A percentile compares a stretch with the other conserved stretches of the same genome.
These are phyloP conservation scores for Noctilio leporinus DNA, from an alignment of 2,113 vertebrate species.

Conservation along the genomic window DNA sequence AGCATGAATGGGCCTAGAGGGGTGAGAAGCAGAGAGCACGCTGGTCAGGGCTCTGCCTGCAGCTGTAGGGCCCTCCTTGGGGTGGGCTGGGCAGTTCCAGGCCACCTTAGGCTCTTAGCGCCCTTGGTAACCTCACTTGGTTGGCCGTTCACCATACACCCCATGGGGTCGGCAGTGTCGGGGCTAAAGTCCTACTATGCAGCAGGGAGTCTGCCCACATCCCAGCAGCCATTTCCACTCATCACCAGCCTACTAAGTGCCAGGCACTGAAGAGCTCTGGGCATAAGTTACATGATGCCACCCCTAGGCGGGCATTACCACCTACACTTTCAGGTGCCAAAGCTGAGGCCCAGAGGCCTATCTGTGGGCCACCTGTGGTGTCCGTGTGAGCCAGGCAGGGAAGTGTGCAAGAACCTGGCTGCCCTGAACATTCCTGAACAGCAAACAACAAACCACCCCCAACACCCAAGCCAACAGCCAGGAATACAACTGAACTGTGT, in stretches of 20 bases:
- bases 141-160: fast-evolving
- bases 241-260: background rate
- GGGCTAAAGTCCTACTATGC: background rate
- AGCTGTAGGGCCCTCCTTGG: background rate
- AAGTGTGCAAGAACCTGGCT: background rate
- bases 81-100: background rate
- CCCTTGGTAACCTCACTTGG: background rate
- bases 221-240: background rate
- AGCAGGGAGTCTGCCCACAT: fast-evolving
- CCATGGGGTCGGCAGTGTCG: background rate
- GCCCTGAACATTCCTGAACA: fast-evolving
- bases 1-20: background rate
- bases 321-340: background rate
- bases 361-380: background rate
- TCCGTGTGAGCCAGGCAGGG: background rate
- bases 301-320: background rate
- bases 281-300: fast-evolving
- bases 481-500: background rate
- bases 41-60: background rate
- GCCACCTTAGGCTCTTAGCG: background rate
- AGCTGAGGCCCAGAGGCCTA: background rate
- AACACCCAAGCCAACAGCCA: background rate
- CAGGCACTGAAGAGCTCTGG: background rate
- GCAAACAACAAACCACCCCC: fast-evolving
- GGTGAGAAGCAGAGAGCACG: fast-evolving